Base-by-base conservation (phyloP, 2,113 vertebrate species). In the Phoxinus phoxinus region DNA sequence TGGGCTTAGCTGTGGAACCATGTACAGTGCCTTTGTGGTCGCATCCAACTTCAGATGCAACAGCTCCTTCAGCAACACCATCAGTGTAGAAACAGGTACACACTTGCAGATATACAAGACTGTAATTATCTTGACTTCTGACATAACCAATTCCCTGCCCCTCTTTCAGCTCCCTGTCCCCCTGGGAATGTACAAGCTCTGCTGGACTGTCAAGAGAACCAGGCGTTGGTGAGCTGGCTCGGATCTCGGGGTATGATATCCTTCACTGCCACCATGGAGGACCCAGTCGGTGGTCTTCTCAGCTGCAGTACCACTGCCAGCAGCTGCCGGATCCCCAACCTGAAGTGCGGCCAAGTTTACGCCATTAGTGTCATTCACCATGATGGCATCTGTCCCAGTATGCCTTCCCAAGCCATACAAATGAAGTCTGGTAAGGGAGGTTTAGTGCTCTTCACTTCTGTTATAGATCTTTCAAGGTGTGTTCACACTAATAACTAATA, bases 41-140 rank as follows among this genome's bases (percentile, higher is more conserved):
- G 89, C 94, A 44, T 89, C 92, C 88, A 95, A 95, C 90, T 82
- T 89, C 17, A 10, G 80, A 41, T 96, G 95, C 91, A 94, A 95
- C 90, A 96, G 95, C 87, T 87, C 93, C 1, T 23, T 85, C n/a
- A 95, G 95, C 17, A 37, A 87, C 6, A 65, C 0, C 6, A 15
- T 95, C 78, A 78, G 75, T 78, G 81, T 92, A n/a, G 87, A 93
- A 30, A 94, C 95, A 91, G 95, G 95, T 96, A 93, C 25, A 37
- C 30, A 82, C 25, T 9, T n/a, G 19, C 32, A 63, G 2, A 75
- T 30, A 58, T 78, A 30, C 51, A 19, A n/a, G 19, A 35, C 6
- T 58, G 2, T 25, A 30, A 3, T 32, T n/a, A 0, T 9, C 5
- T 30, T 9, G 59, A 81, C 3, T 2, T 21, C 6, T 53, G 12